Percentiles rank a stretch among this genome's conserved stretches.
Evolutionary conservation across 2,113 vertebrate species (phyloP).

Genomic region (Cyanoliseus patagonus): DNA sequence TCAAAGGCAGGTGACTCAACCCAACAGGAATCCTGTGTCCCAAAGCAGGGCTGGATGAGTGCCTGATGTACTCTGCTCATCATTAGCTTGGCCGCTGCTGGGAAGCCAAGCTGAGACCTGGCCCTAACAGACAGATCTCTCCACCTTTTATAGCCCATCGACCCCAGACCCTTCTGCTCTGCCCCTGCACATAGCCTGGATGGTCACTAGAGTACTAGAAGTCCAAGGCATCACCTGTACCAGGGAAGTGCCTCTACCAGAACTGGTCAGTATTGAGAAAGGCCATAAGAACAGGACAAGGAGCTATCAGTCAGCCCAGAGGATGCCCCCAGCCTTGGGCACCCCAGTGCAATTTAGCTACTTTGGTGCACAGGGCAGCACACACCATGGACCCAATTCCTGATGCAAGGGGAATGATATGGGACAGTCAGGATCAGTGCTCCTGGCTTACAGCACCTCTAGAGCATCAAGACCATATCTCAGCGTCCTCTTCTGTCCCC

Average conservation of each 20-base stretch:
- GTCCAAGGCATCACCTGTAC: not conserved
- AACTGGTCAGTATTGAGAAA: not conserved
- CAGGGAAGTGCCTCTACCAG: not conserved
- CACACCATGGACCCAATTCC: not conserved
- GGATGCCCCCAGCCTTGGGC: not conserved
- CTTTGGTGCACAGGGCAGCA: not conserved
- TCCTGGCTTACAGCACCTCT: not conserved
- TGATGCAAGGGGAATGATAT: accelerated
- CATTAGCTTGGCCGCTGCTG: not conserved
- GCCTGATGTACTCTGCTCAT: not conserved
- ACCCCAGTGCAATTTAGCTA: not conserved
- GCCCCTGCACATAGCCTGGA: not conserved
- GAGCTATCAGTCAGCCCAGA: not conserved
- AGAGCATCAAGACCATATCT: not conserved
- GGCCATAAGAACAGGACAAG: not conserved
- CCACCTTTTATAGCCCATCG: not conserved
- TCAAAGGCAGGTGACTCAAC: not conserved
- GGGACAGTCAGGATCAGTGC: not conserved
- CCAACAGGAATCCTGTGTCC: not conserved
- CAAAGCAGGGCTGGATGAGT: not conserved
- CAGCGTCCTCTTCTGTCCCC: not conserved
- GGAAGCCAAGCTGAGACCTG: not conserved
- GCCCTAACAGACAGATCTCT: accelerated
- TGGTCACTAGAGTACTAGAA: not conserved
- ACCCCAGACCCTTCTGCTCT: not conserved